Conservation (phyloP, 2,888 invertebrate species). For the Busseola fusca region DNA sequence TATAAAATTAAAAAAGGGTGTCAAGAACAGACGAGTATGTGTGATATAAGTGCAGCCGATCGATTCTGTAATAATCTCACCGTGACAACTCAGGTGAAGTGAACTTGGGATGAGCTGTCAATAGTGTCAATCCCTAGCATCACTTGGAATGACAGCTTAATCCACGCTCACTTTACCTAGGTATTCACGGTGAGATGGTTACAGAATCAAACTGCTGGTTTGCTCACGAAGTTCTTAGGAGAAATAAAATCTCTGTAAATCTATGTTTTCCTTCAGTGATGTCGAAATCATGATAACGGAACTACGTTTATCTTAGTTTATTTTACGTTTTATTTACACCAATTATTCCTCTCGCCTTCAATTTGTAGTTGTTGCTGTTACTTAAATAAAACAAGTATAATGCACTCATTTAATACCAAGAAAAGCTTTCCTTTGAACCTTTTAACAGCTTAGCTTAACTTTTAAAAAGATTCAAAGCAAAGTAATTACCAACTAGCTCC, state of each 20-base stretch:
- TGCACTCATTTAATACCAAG: conserved; percentile 7
- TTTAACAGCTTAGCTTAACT: conserved; percentile 25
- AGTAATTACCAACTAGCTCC: background rate
- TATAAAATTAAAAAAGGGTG: too few species aligned
- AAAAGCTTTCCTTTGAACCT: conserved; percentile 20
- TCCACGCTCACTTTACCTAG: too few species aligned
- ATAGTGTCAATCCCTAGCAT: too few species aligned
- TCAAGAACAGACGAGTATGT: too few species aligned
- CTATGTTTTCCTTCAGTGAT: background rate
- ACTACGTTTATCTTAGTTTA: background rate
- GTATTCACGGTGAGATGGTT: too few species aligned
- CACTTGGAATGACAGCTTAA: too few species aligned
- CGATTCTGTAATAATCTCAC: too few species aligned
- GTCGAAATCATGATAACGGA: background rate
- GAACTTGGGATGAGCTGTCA: too few species aligned
- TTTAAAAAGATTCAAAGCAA: background rate
- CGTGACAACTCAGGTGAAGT: too few species aligned
- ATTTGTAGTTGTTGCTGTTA: too few species aligned
- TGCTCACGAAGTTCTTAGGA: background rate
- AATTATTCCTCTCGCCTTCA: background rate
- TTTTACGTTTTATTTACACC: background rate
- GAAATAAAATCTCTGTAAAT: too few species aligned
- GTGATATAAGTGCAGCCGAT: too few species aligned
- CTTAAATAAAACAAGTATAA: background rate
- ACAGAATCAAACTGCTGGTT: background rate